Conservation (phyloP, 92 coral and sea anemone species). For the Epizoanthus scotinus region DNA sequence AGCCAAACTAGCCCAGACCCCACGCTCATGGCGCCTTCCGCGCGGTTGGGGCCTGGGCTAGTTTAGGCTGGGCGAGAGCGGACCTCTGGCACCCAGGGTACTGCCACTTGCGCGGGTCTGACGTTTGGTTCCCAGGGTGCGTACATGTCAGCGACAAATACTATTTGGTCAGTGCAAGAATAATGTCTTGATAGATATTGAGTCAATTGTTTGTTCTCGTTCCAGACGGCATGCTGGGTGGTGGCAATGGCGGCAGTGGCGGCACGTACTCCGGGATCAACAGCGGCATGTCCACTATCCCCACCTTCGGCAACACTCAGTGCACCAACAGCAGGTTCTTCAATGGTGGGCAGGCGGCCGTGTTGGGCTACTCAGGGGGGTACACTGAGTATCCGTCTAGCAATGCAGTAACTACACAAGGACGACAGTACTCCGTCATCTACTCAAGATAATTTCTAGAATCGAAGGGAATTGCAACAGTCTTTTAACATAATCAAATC, state of each 20-base stretch:
- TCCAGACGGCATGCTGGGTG: constrained; percentile 28
- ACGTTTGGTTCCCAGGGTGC: too few relatives aligned
- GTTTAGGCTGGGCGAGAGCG: too few relatives aligned
- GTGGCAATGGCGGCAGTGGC: background rate
- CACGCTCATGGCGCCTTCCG: too few relatives aligned
- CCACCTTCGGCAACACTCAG: constrained; percentile 37
- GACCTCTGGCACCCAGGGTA: too few relatives aligned
- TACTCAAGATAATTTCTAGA: constrained; percentile 32
- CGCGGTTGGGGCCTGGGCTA: too few relatives aligned
- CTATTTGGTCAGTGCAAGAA: too few relatives aligned
- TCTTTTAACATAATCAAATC: background rate
- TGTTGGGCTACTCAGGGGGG: constrained; percentile 40
- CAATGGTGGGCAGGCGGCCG: constrained; percentile 36
- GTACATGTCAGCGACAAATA: too few relatives aligned
- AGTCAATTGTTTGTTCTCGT: background rate
- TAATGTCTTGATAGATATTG: too few relatives aligned
- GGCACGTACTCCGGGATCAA: constrained; percentile 5
- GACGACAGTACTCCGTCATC: constrained; percentile 36
- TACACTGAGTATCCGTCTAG: constrained; percentile 41
- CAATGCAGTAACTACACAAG: constrained; percentile 24
- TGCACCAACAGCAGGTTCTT: constrained; percentile 37
- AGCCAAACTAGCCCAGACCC: too few relatives aligned
- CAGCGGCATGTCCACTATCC: constrained; percentile 40
- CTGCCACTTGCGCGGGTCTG: too few relatives aligned
- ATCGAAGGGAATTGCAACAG: background rate